These are phyloP conservation scores for Andricus grossulariae DNA, from an alignment of 1,140 invertebrate species.

Conservation along the genomic window DNA sequence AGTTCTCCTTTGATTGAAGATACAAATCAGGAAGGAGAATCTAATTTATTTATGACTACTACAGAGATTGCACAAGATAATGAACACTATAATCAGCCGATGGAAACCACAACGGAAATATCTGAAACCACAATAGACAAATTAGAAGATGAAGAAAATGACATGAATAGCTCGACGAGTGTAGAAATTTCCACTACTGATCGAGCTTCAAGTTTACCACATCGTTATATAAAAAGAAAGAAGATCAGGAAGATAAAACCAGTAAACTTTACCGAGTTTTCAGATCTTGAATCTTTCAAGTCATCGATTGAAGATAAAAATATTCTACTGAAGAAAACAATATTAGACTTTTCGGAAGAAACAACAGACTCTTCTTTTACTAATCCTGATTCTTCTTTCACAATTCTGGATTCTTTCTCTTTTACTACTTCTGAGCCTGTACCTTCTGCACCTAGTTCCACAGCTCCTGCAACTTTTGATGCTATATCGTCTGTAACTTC, in stretches of 20 bases:
- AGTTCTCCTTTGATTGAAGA: background rate
- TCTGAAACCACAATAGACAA: slow-evolving; percentile 24
- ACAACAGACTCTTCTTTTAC: background rate
- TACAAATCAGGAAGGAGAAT: background rate
- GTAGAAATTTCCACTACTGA: background rate
- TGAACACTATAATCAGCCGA: background rate
- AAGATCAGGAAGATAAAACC: background rate
- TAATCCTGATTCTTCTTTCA: background rate
- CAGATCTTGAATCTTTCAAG: background rate
- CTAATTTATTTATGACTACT: background rate
- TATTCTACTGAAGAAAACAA: background rate
- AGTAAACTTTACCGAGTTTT: background rate
- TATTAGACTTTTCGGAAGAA: background rate
- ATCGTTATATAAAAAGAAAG: background rate
- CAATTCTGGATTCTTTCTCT: background rate
- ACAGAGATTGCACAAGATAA: slow-evolving; percentile 5
- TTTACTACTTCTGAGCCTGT: background rate
- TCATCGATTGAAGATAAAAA: background rate
- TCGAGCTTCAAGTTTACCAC: background rate
- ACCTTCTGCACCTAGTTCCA: background rate
- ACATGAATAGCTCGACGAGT: background rate
- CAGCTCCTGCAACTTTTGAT: background rate
- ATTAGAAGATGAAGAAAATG: background rate
- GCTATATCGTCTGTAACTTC: background rate
- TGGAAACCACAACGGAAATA: background rate